Conservation (phyloP, 1,140 invertebrate species). For the Daktulosphaira vitifoliae region DNA sequence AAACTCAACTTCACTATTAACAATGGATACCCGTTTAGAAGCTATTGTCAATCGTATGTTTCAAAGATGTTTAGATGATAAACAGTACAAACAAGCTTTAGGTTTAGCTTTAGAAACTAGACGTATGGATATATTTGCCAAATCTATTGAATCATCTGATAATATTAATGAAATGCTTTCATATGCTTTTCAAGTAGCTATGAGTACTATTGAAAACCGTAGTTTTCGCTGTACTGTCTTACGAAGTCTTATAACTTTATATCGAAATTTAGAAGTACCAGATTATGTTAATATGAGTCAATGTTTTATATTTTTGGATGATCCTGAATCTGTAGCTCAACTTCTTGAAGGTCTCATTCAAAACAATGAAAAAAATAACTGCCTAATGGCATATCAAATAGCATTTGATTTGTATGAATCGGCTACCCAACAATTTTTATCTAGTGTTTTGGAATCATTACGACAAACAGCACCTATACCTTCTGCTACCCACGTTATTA, state of each 20-base stretch:
- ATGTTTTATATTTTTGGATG: slow-evolving; percentile 92
- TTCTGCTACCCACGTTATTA: slow-evolving; percentile 60
- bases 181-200: slow-evolving; percentile 91
- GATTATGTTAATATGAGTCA: slow-evolving; percentile 96
- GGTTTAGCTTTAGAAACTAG: slow-evolving; percentile 91
- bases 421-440: slow-evolving; percentile 94
- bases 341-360: slow-evolving; percentile 81
- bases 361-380: slow-evolving; percentile 60
- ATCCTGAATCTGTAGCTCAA: slow-evolving; percentile 81
- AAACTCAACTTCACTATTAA: slow-evolving; percentile 51
- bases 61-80: slow-evolving; percentile 85
- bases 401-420: slow-evolving; percentile 98
- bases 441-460: slow-evolving; percentile 74
- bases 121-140: slow-evolving; percentile 91
- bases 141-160: slow-evolving; percentile 82
- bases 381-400: slow-evolving; percentile 96
- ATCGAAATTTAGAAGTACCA: slow-evolving; percentile 72
- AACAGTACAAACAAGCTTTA: slow-evolving; percentile 85
- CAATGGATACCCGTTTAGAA: slow-evolving; percentile 81
- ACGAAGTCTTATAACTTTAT: slow-evolving; percentile 78
- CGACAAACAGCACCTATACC: slow-evolving; percentile 70
- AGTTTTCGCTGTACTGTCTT: slow-evolving; percentile 85
- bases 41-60: slow-evolving; percentile 96
- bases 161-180: slow-evolving; percentile 83
- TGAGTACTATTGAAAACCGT: slow-evolving; percentile 89